Base-by-base conservation (phyloP, 1,140 invertebrate species). In the Drosophila pseudoobscura region DNA sequence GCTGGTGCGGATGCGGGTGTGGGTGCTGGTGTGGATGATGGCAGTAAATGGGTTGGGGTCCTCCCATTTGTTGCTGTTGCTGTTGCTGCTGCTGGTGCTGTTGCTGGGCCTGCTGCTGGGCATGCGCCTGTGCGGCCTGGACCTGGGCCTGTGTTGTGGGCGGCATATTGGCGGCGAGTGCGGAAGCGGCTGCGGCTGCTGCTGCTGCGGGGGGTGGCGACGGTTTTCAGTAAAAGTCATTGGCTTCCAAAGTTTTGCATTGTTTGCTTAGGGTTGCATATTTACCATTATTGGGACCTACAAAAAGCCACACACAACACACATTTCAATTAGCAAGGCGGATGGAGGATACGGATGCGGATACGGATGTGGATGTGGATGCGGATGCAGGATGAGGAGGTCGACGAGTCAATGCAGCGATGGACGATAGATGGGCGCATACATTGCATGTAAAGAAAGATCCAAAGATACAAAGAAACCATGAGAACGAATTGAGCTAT, bases 221-320 rank as follows among this genome's bases (percentile, higher is more conserved):
- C 92, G 93, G 94, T 91, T 94, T 96, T 97, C 96, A 98, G 96
- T 98, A 98, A 93, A 97, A 98, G 93, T 98, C 97, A 91, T 95
- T 97, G 66, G 96, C 96, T 93, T 97, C 97, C 53, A 97, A 93
- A 62, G 97, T 98, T 93, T 98, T 98, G 94, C 97, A 98, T 93
- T 97, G 96, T 93, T 97, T 97, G 94, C 96, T 97, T 92, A 98
- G 93, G 93, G 97, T 97, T 93, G 96, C 96, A 95, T 96, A 96
- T 94, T 96, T 96, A 93, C 95, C 95, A 94, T 95, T 94, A 93
- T 94, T 94, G 56, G 93, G 93, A 90, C 93, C 93, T 89, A 84
- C 66, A 91, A 91, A 65, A 75, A 54, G 47, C 76, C 71, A 75
- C 49, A 75, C 71, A 75, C 71, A 73, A 39, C 69, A 89, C 68